Percentiles rank a stretch among this genome's conserved stretches.
Conservation (phyloP, 2,888 invertebrate species). For the Rosalia funebris region DNA sequence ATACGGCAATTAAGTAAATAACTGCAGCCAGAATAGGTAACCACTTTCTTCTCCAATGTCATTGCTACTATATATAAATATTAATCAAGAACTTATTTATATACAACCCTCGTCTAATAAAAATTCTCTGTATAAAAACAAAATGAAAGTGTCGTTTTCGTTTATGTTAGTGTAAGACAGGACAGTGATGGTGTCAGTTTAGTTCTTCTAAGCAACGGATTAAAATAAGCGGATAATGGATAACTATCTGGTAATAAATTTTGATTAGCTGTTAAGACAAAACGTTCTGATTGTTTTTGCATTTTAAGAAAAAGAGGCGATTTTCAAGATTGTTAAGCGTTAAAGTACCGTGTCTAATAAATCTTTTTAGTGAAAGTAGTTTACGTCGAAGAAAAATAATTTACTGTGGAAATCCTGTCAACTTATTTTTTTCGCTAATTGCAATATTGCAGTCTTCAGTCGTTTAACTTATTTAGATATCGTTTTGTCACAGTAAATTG, state of each 20-base stretch:
- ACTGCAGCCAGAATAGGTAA: constrained; percentile 51
- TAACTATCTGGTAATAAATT: constrained; percentile 38
- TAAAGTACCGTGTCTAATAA: too few species aligned
- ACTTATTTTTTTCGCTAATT: too few species aligned
- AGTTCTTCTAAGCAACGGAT: constrained; percentile 28
- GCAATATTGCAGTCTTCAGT: too few species aligned
- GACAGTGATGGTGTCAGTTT: constrained; percentile 49
- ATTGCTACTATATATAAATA: constrained; percentile 53
- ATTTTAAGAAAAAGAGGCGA: too few species aligned
- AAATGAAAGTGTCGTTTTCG: constrained; percentile 56
- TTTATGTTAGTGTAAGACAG: constrained; percentile 48
- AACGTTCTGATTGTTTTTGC: background rate
- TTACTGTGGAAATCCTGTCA: too few species aligned
- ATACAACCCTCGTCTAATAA: constrained; percentile 55
- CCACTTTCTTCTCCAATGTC: constrained; percentile 55
- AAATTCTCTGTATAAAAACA: constrained; percentile 57
- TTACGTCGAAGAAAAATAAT: too few species aligned
- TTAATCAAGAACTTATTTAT: constrained; percentile 52
- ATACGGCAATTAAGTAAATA: constrained; percentile 42
- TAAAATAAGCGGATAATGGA: constrained; percentile 34
- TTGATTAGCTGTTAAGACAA: too few species aligned
- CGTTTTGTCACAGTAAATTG: too few species aligned
- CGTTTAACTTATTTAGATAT: too few species aligned
- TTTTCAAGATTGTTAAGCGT: too few species aligned
- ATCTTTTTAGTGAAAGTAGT: too few species aligned